phyloP scores from a whole-genome alignment of 2,888 invertebrate species.

The Clunio marinus region DNA sequence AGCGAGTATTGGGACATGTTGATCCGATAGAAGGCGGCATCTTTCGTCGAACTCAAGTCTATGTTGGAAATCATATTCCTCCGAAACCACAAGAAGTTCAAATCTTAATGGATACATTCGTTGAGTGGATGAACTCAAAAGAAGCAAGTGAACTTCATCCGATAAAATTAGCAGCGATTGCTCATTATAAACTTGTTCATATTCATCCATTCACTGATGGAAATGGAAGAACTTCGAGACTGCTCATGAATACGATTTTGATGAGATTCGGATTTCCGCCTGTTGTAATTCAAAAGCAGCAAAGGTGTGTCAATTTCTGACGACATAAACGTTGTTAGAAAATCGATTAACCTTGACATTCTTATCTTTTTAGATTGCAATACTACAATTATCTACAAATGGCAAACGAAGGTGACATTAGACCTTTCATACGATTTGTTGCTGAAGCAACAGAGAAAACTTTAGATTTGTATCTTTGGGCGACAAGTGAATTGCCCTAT shows the following conservation, averaged over 20 bases:
- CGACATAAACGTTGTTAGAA: conserved; percentile 1
- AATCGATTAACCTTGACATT: conserved; percentile 36
- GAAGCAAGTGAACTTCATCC: conserved; percentile 82
- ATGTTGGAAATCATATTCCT: conserved; percentile 91
- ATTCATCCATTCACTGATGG: conserved; percentile 98
- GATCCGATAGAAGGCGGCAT: conserved; percentile 89
- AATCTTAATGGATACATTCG: conserved; percentile 78
- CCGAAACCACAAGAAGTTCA: conserved; percentile 80
- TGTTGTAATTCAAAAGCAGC: conserved; percentile 86
- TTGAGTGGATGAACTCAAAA: conserved; percentile 90
- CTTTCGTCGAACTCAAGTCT: conserved; percentile 85
- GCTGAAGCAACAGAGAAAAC: conserved; percentile 88
- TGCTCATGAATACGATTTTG: conserved; percentile 92
- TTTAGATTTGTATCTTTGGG: conserved; percentile 80
- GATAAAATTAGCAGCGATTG: conserved; percentile 86
- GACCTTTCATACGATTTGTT: conserved; percentile 94
- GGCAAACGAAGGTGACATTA: conserved; percentile 90
- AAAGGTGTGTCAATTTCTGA: conserved; percentile 51
- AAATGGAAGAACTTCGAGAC: conserved; percentile 90
- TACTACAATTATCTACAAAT: conserved; percentile 86
- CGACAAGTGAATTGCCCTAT: conserved; percentile 68
- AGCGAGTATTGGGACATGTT: conserved; percentile 87
- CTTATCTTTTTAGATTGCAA: conserved; percentile 65
- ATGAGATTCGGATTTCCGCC: conserved; percentile 96
- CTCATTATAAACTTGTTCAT: conserved; percentile 93